phyloP scores from a whole-genome alignment of 2,113 vertebrate species.

The Heteronetta atricapilla region DNA sequence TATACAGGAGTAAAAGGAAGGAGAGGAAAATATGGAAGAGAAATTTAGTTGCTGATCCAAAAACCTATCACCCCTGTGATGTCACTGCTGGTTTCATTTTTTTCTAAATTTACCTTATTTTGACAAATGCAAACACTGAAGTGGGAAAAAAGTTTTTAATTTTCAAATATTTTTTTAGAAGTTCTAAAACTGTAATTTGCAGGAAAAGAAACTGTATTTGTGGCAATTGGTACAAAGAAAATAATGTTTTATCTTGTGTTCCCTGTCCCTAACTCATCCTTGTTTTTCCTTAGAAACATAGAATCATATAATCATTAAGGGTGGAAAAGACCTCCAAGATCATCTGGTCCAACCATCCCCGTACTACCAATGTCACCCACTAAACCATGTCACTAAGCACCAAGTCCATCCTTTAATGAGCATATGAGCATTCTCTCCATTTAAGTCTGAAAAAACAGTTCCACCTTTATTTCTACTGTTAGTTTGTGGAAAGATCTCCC shows the following conservation, averaged over 20 bases:
- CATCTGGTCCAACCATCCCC: too few relatives aligned
- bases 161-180: background rate
- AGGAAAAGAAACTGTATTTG: background rate
- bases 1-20: background rate
- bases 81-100: background rate
- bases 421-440: background rate
- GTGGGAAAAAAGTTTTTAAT: background rate
- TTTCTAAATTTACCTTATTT: background rate
- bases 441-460: background rate
- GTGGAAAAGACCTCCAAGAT: too few relatives aligned
- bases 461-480: background rate
- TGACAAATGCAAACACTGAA: background rate
- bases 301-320: too few relatives aligned
- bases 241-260: background rate
- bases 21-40: background rate
- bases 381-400: too few relatives aligned
- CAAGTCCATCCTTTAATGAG: too few relatives aligned
- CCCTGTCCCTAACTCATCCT: background rate
- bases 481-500: background rate
- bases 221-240: background rate
- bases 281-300: background rate
- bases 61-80: background rate
- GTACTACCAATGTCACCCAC: too few relatives aligned
- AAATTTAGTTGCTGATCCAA: background rate
- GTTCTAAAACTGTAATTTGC: background rate